Evolutionary conservation across 2,888 invertebrate species (phyloP), one percentile per base, ranked within the genome.

Genomic region (Dorcus hopei): DNA sequence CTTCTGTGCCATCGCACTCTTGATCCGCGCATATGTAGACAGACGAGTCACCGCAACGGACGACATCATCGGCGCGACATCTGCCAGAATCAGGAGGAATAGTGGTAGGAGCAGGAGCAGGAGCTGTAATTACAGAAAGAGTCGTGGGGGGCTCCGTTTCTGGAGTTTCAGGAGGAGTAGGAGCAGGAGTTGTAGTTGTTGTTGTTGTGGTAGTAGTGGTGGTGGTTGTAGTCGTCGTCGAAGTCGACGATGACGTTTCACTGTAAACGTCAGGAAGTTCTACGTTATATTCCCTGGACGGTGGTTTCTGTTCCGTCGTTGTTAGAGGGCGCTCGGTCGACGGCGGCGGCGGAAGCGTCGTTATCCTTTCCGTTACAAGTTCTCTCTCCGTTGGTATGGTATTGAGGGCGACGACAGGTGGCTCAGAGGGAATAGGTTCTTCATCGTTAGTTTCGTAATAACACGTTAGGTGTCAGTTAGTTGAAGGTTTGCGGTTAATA

Each of bases 1-100:
- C 85, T 0, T 52, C 42, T 1, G 68, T 67, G 2, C 86, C 84
- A 71, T 92, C 86, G 74, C 93, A 94, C 59, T 78, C 74, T 58
- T 81, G 82, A 19, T 80, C 78, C 1, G 75, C 76, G 57, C 85
- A 82, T 59, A 93, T 85, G 68, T 79, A 80, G 57, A 77, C 73
- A 61, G 79, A 77, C 40, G 80, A 80, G 67, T 83, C 81, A 1
- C 69, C 65, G 69, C 86, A 86, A 48, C 75, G 74, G 4, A 81
- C 79, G 43, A 79, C 74, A 68, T 82, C 82, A 68, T 83, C 83
- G 11, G 80, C 82, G 7, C 83, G 79, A 68, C 82, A 83, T 63
- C 74, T 75, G 58, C 72, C 68, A 50, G 47, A 33, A n/a, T 33
- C 41, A 23, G 48, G 38, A 39, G 38, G 33, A 26, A 19, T n/a